Evolutionary conservation across 2,797 vertebrate genomes (phyloP).

Genomic region (Hoplostethus mediterraneus): DNA sequence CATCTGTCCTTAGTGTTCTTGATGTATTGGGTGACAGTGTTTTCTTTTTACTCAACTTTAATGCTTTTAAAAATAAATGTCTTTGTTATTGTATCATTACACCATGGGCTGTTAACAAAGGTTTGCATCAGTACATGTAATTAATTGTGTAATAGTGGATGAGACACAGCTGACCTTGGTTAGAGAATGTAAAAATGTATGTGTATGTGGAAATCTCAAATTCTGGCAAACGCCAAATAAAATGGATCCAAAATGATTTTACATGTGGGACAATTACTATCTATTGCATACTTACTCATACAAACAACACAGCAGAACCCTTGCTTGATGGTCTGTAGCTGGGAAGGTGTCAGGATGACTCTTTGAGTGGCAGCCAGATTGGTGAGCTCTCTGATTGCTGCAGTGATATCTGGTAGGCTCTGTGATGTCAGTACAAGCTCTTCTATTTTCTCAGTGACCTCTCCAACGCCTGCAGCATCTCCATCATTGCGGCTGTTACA

Average conservation of each 20-base stretch:
- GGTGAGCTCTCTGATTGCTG: slow-evolving; percentile 31
- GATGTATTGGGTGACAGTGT: too few relatives aligned
- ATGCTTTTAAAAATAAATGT: too few relatives aligned
- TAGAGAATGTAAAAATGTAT: slow-evolving; percentile 5
- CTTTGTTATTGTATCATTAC: too few relatives aligned
- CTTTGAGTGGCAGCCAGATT: too few relatives aligned
- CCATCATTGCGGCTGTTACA: slow-evolving; percentile 13
- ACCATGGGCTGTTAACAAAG: too few relatives aligned
- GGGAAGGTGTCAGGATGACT: slow-evolving; percentile 4
- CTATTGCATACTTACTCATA: slow-evolving; percentile 13
- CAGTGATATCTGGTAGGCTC: slow-evolving; percentile 24
- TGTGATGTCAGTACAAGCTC: slow-evolving; percentile 19
- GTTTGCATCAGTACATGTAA: too few relatives aligned
- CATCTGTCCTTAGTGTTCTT: too few relatives aligned
- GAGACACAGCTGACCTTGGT: slow-evolving; percentile 15
- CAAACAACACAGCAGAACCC: slow-evolving; percentile 20
- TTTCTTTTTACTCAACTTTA: too few relatives aligned
- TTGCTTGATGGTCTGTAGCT: slow-evolving; percentile 30
- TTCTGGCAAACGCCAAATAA: not conserved
- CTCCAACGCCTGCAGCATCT: slow-evolving; percentile 22
- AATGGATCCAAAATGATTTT: slow-evolving; percentile 13
- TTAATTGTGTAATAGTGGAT: slow-evolving; percentile 9
- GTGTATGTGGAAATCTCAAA: slow-evolving; percentile 8
- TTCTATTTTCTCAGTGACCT: slow-evolving; percentile 16
- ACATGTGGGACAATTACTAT: slow-evolving; percentile 10